Conservation (phyloP, 2,888 invertebrate genomes). For the Parascotia fuliginaria region DNA sequence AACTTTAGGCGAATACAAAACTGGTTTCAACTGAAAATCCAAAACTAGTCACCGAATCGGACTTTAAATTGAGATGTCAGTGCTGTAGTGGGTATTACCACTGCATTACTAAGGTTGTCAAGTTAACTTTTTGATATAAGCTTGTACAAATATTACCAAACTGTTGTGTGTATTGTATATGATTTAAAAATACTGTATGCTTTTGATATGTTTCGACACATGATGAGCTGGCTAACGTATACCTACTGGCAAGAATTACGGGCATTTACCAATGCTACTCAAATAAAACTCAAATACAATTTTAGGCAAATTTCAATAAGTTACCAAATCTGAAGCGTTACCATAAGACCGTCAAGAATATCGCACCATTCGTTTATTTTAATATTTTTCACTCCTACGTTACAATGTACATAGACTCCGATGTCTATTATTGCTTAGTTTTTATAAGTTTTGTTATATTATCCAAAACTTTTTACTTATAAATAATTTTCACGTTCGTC, state of each 20-base stretch:
- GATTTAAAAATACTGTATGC: conserved; percentile 62
- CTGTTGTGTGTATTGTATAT: conserved; percentile 25
- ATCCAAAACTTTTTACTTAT: conserved; percentile 83
- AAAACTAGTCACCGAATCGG: too few species aligned
- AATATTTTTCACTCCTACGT: conserved; percentile 73
- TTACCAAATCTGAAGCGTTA: conserved; percentile 67
- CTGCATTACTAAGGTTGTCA: not conserved
- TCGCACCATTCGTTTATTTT: conserved; percentile 82
- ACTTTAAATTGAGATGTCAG: not conserved
- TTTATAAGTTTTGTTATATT: conserved; percentile 81
- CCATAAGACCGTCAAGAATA: conserved; percentile 78
- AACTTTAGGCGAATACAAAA: too few species aligned
- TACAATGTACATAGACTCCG: conserved; percentile 83
- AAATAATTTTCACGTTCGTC: conserved; percentile 84
- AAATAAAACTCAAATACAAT: conserved; percentile 76
- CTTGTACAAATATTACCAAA: conserved; percentile 42
- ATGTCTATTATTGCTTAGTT: conserved; percentile 84
- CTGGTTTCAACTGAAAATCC: too few species aligned
- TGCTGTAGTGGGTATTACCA: too few species aligned
- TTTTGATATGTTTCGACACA: conserved; percentile 78
- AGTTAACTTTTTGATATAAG: conserved; percentile 12
- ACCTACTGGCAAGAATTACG: conserved; percentile 70
- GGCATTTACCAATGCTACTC: conserved; percentile 73
- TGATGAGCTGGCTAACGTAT: conserved; percentile 50
- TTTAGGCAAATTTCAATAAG: conserved; percentile 76